Base-by-base conservation (phyloP, 2,113 vertebrate genomes). In the Esox niger region DNA sequence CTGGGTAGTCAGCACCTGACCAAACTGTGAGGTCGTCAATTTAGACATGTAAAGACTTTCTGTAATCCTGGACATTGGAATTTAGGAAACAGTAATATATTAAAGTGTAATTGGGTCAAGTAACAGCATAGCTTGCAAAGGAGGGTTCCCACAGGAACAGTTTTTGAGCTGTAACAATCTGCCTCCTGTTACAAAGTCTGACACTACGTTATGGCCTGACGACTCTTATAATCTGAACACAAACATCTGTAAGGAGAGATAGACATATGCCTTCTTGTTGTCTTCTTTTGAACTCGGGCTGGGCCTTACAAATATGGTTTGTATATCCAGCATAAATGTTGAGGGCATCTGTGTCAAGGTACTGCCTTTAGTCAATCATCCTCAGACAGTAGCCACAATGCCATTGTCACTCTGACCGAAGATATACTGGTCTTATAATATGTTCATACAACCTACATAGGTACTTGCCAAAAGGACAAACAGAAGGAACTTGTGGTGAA, bases 1-100 rank as follows among this genome's bases (percentile, higher is more conserved):
- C 78, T 83, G 64, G 75, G 86, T 90, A 89, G 85, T 86, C 85
- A 92, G 86, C 95, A 96, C 94, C 95, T 97, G 95, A 94, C 92
- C 88, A 95, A 96, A 96, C 93, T 91, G 82, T 70, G 74, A 84
- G 73, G 74, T 87, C 88, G 89, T 91, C 74, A 91, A 88, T 23
- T 82, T 35, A 64, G 71, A 84, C 59, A 73, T 78, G 84, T 88
- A 91, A 91, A 93, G 79, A 73, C 73, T 71, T 77, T 69, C 82
- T 90, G 88, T 85, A 81, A 89, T 88, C 87, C 79, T 79, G 80
- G 83, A 84, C 75, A 80, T 86, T 82, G 79, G 80, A 79, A 23
- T 47, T 84, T 31, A 75, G 87, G 87, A 92, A 92, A 91, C 84
- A 68, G 91, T 88, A 86, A 93, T 91, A 91, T 91, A 94, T 95